Conservation (phyloP, 2,113 vertebrate species). For the Mormoops blainvillei region DNA sequence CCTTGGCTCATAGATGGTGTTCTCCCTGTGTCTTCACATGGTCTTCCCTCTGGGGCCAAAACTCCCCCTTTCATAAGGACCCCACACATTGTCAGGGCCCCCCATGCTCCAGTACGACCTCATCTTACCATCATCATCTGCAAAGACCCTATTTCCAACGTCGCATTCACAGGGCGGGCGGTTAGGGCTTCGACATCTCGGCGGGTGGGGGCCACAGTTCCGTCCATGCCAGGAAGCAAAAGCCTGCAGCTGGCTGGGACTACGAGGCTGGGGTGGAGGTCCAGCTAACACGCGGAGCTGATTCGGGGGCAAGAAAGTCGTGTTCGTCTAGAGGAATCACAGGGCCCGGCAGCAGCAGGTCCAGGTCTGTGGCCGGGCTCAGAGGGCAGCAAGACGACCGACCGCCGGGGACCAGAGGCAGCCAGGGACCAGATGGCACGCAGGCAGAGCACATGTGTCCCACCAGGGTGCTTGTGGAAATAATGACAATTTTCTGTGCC, state of each 20-base stretch:
- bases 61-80: not conserved
- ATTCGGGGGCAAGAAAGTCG: not conserved
- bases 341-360: not conserved
- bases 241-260: not conserved
- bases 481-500: not conserved
- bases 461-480: not conserved
- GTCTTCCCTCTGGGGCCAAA: not conserved
- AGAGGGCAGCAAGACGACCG: not conserved
- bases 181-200: not conserved
- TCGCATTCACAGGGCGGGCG: not conserved
- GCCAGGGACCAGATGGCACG: not conserved
- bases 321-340: too few species aligned
- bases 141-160: not conserved
- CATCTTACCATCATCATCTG: not conserved
- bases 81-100: not conserved
- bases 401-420: not conserved
- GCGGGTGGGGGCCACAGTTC: not conserved
- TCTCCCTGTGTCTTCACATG: not conserved
- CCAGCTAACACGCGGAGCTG: not conserved
- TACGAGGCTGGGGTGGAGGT: not conserved
- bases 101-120: not conserved
- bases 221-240: not conserved
- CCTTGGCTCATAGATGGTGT: not conserved
- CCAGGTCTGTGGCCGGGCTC: not conserved
- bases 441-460: rapidly evolving